Conservation (phyloP, 2,888 invertebrate genomes). For the Baccha elongata region DNA sequence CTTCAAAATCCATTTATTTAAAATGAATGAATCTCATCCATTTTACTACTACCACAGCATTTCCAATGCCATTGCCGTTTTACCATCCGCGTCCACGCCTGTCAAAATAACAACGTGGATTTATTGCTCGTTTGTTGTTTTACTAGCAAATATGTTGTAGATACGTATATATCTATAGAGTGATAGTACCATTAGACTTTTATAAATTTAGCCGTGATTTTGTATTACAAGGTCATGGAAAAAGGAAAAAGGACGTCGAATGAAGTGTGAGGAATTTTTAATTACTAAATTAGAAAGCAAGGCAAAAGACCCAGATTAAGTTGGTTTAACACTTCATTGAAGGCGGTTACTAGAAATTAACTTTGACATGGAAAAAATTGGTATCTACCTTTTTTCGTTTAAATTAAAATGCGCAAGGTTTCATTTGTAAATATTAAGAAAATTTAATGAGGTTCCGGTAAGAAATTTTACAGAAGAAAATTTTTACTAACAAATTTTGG, state of each 20-base stretch:
- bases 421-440: background rate
- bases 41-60: background rate
- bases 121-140: background rate
- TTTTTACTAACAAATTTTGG: too few relatives aligned
- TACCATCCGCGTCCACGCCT: background rate
- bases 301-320: background rate
- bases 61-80: background rate
- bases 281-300: constrained; percentile 26
- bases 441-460: too few relatives aligned
- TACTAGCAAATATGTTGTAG: background rate
- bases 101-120: background rate
- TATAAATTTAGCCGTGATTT: too few relatives aligned
- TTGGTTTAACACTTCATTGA: constrained; percentile 17
- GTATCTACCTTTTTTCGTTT: background rate
- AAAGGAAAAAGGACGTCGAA: background rate
- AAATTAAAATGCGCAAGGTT: background rate
- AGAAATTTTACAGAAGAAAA: too few relatives aligned
- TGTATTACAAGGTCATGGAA: background rate
- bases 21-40: constrained; percentile 20
- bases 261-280: constrained; percentile 3
- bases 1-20: constrained; percentile 11
- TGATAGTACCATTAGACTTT: too few relatives aligned
- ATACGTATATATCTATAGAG: too few relatives aligned
- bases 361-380: background rate
- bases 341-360: background rate